These are phyloP conservation scores for Metellina segmentata DNA, from an alignment of 2,888 invertebrate species.

Conservation along the genomic window DNA sequence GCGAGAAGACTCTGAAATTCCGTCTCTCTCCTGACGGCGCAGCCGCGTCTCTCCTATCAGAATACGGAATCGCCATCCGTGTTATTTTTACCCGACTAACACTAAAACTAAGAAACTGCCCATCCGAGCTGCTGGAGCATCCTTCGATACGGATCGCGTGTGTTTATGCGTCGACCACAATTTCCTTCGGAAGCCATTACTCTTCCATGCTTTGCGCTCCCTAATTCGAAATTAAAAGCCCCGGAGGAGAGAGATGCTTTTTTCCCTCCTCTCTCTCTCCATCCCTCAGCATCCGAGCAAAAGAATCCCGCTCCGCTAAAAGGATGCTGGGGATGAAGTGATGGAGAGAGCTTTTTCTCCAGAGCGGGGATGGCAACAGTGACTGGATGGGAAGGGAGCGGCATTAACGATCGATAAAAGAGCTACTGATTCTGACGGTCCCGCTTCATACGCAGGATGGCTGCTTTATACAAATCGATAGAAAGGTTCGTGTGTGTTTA, in stretches of 20 bases:
- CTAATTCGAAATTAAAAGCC: constrained; percentile 61
- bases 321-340: constrained; percentile 71
- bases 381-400: constrained; percentile 40
- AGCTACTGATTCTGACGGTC: constrained; percentile 60
- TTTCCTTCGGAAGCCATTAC: constrained; percentile 10
- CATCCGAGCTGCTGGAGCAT: too few relatives aligned
- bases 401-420: constrained; percentile 69
- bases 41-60: too few relatives aligned
- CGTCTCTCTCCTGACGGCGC: too few relatives aligned
- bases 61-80: too few relatives aligned
- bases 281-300: constrained; percentile 19
- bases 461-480: constrained; percentile 65
- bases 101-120: too few relatives aligned
- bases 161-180: constrained; percentile 18
- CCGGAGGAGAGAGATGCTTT: neutral
- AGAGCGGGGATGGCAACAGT: constrained; percentile 66
- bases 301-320: constrained; percentile 41
- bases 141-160: neutral
- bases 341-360: constrained; percentile 53
- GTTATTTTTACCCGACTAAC: too few relatives aligned
- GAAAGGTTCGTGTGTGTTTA: constrained; percentile 16
- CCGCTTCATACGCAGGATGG: constrained; percentile 53
- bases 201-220: constrained; percentile 16
- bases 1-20: too few relatives aligned
- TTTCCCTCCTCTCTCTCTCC: constrained; percentile 1